Conservation (phyloP, 2,797 vertebrate genomes). For the Acestrorhynchus altus region DNA sequence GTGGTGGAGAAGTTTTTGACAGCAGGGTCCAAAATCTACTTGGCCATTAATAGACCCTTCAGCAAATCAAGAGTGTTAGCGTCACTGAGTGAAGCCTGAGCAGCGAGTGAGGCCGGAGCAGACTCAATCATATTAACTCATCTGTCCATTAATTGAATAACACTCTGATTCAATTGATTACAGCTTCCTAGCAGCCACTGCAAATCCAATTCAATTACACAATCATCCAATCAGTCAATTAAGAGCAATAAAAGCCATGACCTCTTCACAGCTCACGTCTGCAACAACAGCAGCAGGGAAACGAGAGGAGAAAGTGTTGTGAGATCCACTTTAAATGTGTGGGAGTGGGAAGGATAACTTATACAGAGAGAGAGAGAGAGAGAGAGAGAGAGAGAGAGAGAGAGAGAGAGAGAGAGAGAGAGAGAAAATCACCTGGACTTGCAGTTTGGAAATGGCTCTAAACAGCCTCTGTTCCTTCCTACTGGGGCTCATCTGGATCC, state of each 20-base stretch:
- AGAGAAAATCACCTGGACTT: too few relatives aligned
- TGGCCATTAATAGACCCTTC: not conserved
- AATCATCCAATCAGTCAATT: conserved; percentile 66
- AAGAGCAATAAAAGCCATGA: conserved; percentile 51
- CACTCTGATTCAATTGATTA: conserved; percentile 65
- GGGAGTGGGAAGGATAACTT: too few relatives aligned
- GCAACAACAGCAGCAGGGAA: not conserved
- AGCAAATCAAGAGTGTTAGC: not conserved
- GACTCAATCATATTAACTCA: conserved; percentile 50
- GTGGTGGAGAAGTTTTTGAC: conserved; percentile 31
- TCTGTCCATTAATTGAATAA: conserved; percentile 68
- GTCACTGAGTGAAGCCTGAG: conserved; percentile 20
- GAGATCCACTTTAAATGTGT: too few relatives aligned
- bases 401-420: not conserved
- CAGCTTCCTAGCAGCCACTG: conserved; percentile 61
- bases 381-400: too few relatives aligned
- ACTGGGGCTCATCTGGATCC: too few relatives aligned
- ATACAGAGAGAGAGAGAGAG: too few relatives aligned
- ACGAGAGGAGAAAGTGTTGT: too few relatives aligned
- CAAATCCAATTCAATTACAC: conserved; percentile 67
- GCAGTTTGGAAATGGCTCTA: too few relatives aligned
- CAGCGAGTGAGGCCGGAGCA: conserved; percentile 23
- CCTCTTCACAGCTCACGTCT: conserved; percentile 14
- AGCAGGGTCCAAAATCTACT: conserved; percentile 31
- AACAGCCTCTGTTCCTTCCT: too few relatives aligned